phyloP scores from a whole-genome alignment of 2,113 vertebrate genomes.

The Dasyornis broadbenti region DNA sequence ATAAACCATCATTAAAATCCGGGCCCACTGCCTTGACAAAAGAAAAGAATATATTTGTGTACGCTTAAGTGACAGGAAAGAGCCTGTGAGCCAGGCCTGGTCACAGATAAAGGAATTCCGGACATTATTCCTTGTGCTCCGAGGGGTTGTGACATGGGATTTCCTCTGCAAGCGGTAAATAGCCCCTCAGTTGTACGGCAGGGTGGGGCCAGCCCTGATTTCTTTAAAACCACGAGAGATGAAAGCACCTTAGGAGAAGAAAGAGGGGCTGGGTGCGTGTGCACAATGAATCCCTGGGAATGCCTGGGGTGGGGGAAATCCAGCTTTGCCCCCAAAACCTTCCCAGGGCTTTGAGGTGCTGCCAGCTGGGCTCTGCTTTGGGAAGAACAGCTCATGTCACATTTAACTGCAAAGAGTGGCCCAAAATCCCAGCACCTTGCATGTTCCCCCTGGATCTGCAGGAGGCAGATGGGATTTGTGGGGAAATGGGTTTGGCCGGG shows the following conservation, averaged over 20 bases:
- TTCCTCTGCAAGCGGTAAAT: constrained; percentile 71
- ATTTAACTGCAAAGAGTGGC: background rate
- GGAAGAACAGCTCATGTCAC: background rate
- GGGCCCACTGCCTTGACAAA: constrained; percentile 24
- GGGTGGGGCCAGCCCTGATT: background rate
- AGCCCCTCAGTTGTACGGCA: background rate
- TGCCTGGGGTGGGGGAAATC: background rate
- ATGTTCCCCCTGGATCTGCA: fast-evolving
- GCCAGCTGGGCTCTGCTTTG: background rate
- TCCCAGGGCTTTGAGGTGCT: background rate
- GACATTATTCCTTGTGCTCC: constrained; percentile 73
- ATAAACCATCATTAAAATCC: constrained; percentile 47
- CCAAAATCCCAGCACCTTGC: background rate
- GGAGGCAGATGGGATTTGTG: background rate
- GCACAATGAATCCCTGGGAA: background rate
- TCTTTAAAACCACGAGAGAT: constrained; percentile 11
- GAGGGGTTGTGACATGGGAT: constrained; percentile 69
- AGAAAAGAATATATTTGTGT: constrained; percentile 61
- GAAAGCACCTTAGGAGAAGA: background rate
- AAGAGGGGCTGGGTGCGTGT: background rate
- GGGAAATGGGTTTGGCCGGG: background rate
- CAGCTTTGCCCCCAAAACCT: background rate
- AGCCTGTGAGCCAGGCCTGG: constrained; percentile 19
- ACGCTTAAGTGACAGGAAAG: constrained; percentile 68
- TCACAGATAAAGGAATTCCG: constrained; percentile 80